phyloP scores from a whole-genome alignment of 1,140 invertebrate species.

The Cyphomyrmex costatus region DNA sequence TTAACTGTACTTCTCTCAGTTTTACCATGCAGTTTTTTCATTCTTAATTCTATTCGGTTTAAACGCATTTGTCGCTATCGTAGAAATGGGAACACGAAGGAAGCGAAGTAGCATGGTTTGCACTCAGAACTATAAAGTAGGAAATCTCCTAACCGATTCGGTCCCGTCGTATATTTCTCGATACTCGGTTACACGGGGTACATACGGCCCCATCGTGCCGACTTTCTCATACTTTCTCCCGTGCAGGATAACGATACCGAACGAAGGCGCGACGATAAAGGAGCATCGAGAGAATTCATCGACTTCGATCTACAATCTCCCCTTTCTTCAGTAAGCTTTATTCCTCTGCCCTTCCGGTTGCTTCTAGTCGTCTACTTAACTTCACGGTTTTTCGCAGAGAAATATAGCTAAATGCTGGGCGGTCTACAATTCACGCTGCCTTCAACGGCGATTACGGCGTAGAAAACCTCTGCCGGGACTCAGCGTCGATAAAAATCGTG shows the following conservation, averaged over 20 bases:
- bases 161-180: conserved; percentile 46
- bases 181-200: conserved; percentile 45
- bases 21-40: conserved; percentile 17
- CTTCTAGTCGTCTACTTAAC: conserved; percentile 45
- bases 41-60: conserved; percentile 18
- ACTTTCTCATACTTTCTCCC: conserved; percentile 62
- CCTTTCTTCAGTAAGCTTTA: conserved; percentile 28
- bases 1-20: not conserved
- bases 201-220: conserved; percentile 51
- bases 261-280: conserved; percentile 56
- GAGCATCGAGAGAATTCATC: conserved; percentile 61
- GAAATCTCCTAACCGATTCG: conserved; percentile 53
- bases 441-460: conserved; percentile 38
- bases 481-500: conserved; percentile 49
- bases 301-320: conserved; percentile 13
- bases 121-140: conserved; percentile 56
- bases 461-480: conserved; percentile 35
- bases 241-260: conserved; percentile 24
- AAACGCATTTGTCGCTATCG: conserved; percentile 8
- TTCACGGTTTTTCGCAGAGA: conserved; percentile 46
- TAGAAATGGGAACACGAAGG: conserved; percentile 12
- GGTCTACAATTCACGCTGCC: conserved; percentile 51
- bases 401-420: conserved; percentile 50
- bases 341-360: not conserved
- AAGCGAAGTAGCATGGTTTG: conserved; percentile 42